Conservation (phyloP, 2,113 vertebrate genomes). For the Tragelaphus scriptus region DNA sequence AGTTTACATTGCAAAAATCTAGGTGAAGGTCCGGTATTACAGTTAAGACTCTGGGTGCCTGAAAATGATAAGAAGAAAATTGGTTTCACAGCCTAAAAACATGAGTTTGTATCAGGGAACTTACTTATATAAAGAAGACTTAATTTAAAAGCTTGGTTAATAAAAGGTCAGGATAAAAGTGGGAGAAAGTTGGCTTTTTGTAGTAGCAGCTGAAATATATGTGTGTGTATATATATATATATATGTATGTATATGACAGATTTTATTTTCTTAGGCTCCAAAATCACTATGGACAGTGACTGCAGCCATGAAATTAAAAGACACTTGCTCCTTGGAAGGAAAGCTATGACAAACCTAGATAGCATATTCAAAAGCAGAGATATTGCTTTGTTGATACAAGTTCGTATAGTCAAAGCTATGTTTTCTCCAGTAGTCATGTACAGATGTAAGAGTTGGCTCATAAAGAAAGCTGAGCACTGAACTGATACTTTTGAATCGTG, state of each 20-base stretch:
- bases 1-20: neutral
- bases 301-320: neutral
- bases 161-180: neutral
- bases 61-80: neutral
- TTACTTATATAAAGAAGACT: neutral
- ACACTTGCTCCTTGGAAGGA: too few relatives aligned
- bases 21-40: neutral
- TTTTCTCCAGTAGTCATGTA: too few relatives aligned
- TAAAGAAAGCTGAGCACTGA: too few relatives aligned
- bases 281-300: neutral
- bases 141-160: neutral
- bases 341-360: too few relatives aligned
- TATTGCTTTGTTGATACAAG: too few relatives aligned
- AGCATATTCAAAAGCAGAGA: too few relatives aligned
- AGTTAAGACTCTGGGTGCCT: neutral
- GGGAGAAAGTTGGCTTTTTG: neutral
- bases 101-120: neutral
- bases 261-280: neutral
- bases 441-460: too few relatives aligned
- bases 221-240: fast-evolving
- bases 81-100: neutral
- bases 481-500: too few relatives aligned
- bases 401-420: too few relatives aligned
- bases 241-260: neutral
- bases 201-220: neutral